Evolutionary conservation across 2,797 vertebrate genomes (phyloP), one percentile per base, ranked within the genome.

Genomic region (Psittacula derbiana): DNA sequence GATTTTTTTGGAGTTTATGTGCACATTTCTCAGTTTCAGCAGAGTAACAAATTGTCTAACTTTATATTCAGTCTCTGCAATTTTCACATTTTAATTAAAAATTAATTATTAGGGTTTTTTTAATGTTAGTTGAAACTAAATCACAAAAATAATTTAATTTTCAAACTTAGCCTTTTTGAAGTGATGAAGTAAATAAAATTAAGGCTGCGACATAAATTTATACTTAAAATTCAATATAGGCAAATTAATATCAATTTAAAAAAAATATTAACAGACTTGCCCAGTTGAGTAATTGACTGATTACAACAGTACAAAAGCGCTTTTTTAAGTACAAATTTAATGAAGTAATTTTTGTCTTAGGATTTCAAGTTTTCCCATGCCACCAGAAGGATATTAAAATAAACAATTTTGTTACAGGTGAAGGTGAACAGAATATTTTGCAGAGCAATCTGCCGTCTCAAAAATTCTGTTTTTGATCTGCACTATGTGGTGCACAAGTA

Each of bases 171-270:
- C 4, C 3, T 43, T 74, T 76, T 58, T 46, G 7, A 57, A 73
- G 27, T 62, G 30, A 52, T 12, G 55, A 12, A 74, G 6, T 52
- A 66, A 83, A 81, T 65, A 4, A 86, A 58, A 75, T 47, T 5
- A 81, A 53, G 8, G 3, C 16, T 65, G 30, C 5, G 2, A 25
- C 4, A 55, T 11, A 8, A 6, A 41, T 19, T 2, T 27, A 57
- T 43, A 3, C 16, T 43, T 79, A 79, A 69, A 79, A 28, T 16
- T 33, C 18, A 74, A 31, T 31, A 31, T 3, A 66, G 10, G 8
- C 1, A 88, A 30, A 43, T 1, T 31, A 52, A 52, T 18, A 88
- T 8, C 1, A 50, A 10, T 49, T 7, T 19, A 1, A 5, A 0
- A n/a, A 60, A 80, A 44, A 8, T 1, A 41, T 53, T 44, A 12